Base-by-base conservation (phyloP, 2,888 invertebrate species). In the Polyommatus iphigenia region DNA sequence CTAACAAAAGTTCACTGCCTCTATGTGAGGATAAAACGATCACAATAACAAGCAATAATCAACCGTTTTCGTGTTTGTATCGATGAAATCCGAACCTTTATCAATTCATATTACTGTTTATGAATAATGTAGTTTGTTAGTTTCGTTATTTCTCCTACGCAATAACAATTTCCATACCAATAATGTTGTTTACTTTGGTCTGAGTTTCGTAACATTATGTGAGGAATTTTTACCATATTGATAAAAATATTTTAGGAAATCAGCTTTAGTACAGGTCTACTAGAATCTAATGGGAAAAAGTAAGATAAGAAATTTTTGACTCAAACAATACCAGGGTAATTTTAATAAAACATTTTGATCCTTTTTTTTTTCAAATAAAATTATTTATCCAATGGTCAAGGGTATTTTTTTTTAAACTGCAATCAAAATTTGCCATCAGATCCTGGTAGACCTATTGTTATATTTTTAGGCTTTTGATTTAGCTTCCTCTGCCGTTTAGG, bases 1-100 rank as follows among this genome's bases (percentile, higher is more conserved):
- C 89, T 90, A 92, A 92, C 90, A 91, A 91, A 90, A 87, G 85
- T 83, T 79, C 87, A 87, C 89, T 89, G 87, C 88, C 89, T 90
- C 90, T 88, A 87, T 90, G 89, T 85, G 86, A 84, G 86, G 85
- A 84, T 85, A 83, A 82, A 86, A 86, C 85, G 83, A 79, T 76
- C 76, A 75, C 15, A 72, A 72, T 73, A 72, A 73, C 75, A 50
- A 54, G 75, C 54, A 75, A 75, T 75, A 75, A 75, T 75, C 75
- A 75, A 54, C 75, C 50, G 75, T 29, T 50, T 24, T 75, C 46
- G 24, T 50, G 75, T 73, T 41, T 73, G 73, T 50, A 54, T 50
- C 75, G 24, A 54, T 29, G 75, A 54, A 67, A 67, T 67, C 29
- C 67, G 29, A 67, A 67, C 67, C 67, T 67, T 67, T 67, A 32